Evolutionary conservation across 2,888 invertebrate species (phyloP), one percentile per base, ranked within the genome.

Genomic region (Eupithecia centaureata): DNA sequence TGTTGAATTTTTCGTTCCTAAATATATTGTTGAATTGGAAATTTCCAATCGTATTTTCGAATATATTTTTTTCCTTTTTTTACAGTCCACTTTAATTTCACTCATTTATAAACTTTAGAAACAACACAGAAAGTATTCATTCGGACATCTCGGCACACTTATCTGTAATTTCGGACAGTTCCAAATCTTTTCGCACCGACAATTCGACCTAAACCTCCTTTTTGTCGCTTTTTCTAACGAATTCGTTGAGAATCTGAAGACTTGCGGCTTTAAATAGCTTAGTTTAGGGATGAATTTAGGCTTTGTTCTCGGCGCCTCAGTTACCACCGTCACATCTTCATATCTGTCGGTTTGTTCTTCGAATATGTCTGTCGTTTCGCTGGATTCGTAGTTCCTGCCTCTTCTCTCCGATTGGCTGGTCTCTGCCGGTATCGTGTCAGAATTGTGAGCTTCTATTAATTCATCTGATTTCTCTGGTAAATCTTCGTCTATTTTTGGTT

Each of bases 131-230:
- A 93, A 94, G 68, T 90, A 89, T 56, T 93, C 94, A 12, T 89
- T 80, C 0, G 94, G 94, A 76, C 94, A 94, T 47, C 94, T 77
- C 2, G 91, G 89, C 22, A 93, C 90, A 1, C 88, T 85, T 5
- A 94, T 91, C 75, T 94, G 94, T 18, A 94, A 70, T 65, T 92
- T 93, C 0, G 90, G 89, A 75, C 94, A 94, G 72, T 94, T 93
- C 85, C 89, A 91, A 27, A 94, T 93, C 71, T 86, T 92, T 65
- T 89, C 91, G 66, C 94, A 94, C 0, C 91, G 77, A 68, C 94
- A 94, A n/a, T 82, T 80, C 0, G 92, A 92, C 54, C 81, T 79
- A 67, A 88, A 94, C 60, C 76, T 82, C 67, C 91, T 84, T 57
- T 83, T 87, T 0, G 83, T 81, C 0, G 77, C 61, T 15, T 77